phyloP scores from a whole-genome alignment of 2,888 invertebrate genomes.

The Pristionchus japonicus region DNA sequence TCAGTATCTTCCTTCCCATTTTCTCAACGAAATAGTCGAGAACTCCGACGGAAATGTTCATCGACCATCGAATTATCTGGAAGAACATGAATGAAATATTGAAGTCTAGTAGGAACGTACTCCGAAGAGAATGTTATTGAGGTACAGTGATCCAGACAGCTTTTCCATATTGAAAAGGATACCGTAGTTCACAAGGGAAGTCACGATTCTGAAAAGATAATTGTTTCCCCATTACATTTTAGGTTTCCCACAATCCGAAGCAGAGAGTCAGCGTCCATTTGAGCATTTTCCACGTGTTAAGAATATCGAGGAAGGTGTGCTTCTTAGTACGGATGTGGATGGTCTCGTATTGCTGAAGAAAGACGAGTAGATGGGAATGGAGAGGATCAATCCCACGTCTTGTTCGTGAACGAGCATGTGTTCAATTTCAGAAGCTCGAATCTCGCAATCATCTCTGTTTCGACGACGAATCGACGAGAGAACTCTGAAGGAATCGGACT shows the following conservation, averaged over 20 bases:
- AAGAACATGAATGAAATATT: background rate
- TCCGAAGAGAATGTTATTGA: constrained; percentile 61
- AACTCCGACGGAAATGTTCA: constrained; percentile 49
- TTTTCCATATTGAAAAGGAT: constrained; percentile 74
- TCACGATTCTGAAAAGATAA: constrained; percentile 55
- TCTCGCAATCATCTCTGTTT: constrained; percentile 41
- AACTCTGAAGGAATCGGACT: constrained; percentile 35
- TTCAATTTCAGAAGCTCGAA: constrained; percentile 53
- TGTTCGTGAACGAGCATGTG: constrained; percentile 38
- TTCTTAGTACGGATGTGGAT: background rate
- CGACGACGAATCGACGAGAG: constrained; percentile 20
- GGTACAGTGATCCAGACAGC: constrained; percentile 66
- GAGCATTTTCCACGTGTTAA: constrained; percentile 9
- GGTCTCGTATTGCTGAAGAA: constrained; percentile 1
- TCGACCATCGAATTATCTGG: constrained; percentile 50
- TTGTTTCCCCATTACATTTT: background rate
- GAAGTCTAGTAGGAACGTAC: constrained; percentile 33
- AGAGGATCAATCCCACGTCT: background rate
- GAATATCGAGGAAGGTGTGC: constrained; percentile 42
- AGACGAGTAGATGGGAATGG: too few relatives aligned
- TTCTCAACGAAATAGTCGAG: constrained; percentile 36
- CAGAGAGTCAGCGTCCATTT: constrained; percentile 48
- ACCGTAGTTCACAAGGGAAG: constrained; percentile 68
- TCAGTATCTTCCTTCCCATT: constrained; percentile 51
- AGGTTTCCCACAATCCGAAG: constrained; percentile 49